Percentiles rank a stretch among this genome's conserved stretches.
Conservation (phyloP, 1,140 invertebrate genomes). For the Ceratina calcarata region DNA sequence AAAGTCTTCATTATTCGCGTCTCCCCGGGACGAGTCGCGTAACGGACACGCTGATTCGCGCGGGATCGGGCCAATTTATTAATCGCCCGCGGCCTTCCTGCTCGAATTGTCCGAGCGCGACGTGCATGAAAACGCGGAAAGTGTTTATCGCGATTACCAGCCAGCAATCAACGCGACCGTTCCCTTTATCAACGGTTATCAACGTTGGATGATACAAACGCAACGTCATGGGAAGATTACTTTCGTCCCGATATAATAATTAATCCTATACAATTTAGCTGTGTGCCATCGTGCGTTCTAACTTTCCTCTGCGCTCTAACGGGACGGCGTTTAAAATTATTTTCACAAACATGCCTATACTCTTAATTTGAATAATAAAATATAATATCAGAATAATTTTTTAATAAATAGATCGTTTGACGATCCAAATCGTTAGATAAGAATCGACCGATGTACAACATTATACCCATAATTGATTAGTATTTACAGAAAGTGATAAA, state of each 20-base stretch:
- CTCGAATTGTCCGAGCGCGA: slow-evolving; percentile 2
- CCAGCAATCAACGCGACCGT: slow-evolving; percentile 1
- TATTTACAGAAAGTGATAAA: no score
- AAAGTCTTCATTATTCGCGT: slow-evolving; percentile 55
- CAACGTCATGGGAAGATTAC: background rate
- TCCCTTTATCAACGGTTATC: slow-evolving; percentile 10
- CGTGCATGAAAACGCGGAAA: slow-evolving; percentile 14
- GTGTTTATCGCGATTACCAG: background rate
- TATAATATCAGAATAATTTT: no score
- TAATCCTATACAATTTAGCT: background rate
- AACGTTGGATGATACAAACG: background rate
- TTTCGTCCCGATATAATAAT: background rate
- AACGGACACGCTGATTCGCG: slow-evolving; percentile 40
- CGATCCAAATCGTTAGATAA: no score
- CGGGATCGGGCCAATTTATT: slow-evolving; percentile 50
- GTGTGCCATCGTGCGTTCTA: background rate
- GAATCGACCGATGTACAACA: no score
- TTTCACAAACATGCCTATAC: no score
- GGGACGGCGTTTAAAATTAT: no score
- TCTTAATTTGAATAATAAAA: no score
- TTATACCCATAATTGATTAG: no score
- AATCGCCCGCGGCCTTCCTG: slow-evolving; percentile 42
- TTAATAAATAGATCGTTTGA: no score
- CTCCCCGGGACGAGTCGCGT: background rate
- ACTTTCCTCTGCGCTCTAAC: no score